These are phyloP conservation scores for Colistium nudipinnis DNA, from an alignment of 2,113 vertebrate genomes.

Conservation along the genomic window DNA sequence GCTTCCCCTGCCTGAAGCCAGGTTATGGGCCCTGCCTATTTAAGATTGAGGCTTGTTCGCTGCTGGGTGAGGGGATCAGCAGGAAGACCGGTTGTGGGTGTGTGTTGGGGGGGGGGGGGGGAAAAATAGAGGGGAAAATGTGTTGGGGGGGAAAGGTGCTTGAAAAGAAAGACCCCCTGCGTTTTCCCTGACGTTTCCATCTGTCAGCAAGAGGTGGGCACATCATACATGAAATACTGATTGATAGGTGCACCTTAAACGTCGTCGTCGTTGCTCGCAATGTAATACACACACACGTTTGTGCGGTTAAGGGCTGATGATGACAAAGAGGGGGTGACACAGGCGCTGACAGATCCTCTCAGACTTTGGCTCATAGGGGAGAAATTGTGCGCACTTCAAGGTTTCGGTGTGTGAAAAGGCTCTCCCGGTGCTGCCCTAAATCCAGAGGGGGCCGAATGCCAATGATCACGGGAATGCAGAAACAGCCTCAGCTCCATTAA, in stretches of 20 bases:
- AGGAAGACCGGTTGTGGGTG: background rate
- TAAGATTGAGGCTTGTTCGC: constrained; percentile 64
- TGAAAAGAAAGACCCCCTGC: constrained; percentile 69
- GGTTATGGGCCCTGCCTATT: constrained; percentile 63
- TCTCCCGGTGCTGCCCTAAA: constrained; percentile 32
- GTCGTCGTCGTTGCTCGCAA: constrained; percentile 34
- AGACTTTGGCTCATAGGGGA: constrained; percentile 24
- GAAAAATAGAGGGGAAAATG: background rate
- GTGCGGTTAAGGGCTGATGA: constrained; percentile 33
- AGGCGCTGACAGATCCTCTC: constrained; percentile 41
- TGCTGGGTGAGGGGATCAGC: constrained; percentile 46
- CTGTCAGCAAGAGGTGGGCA: constrained; percentile 66
- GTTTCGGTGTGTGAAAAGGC: constrained; percentile 39
- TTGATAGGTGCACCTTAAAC: constrained; percentile 52
- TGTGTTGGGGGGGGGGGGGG: background rate
- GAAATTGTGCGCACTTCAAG: constrained; percentile 28
- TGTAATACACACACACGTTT: constrained; percentile 5
- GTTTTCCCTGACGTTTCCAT: constrained; percentile 75
- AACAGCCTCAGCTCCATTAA: constrained; percentile 30
- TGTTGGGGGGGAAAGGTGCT: constrained; percentile 33
- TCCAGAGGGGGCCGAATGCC: constrained; percentile 35
- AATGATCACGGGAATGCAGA: constrained; percentile 41
- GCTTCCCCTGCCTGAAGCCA: constrained; percentile 71
- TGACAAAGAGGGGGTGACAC: constrained; percentile 49
- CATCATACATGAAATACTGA: constrained; percentile 53